Evolutionary conservation across 2,797 vertebrate genomes (phyloP), one percentile per base, ranked within the genome.

Genomic region (Coranthus polyacanthus): DNA sequence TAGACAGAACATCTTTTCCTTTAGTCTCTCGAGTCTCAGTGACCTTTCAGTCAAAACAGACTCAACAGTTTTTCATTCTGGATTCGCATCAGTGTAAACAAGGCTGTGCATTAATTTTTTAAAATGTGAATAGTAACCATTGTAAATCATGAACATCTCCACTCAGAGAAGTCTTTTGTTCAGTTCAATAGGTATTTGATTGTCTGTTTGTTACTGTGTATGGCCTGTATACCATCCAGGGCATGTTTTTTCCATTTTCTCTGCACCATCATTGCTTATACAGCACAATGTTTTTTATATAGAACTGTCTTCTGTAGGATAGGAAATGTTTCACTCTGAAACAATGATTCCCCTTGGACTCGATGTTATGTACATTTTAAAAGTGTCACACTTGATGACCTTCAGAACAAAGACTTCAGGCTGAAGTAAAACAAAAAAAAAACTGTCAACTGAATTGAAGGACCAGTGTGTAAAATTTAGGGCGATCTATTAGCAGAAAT

Each of bases 21-120:
- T 9, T 13, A 6, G 12, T 58, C 18, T 51, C 39, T 57, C 24
- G 15, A 2, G 32, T 32, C 56, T 60, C 49, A 15, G 1, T 42
- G 73, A 46, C 66, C 82, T 78, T 75, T 47, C 43, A 72, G 72
- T 55, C 56, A 68, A 66, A 72, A 53, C 72, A 88, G 64, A 67
- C 51, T 9, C 13, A 63, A 73, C 62, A 50, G 65, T 72, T 64
- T 49, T 47, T 41, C 43, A 12, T 56, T 57, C 39, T 21, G 71
- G 61, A 58, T 46, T 0, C 43, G 2, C 15, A 49, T 70, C 68
- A 43, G 29, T 42, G 32, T 52, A 57, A 64, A 75, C 79, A 69
- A 68, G 72, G 53, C 66, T 10, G 42, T 37, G 39, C 54, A 74
- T 73, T 71, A 20, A 52, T 49, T 70, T 72, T 5, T 29, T 22